Evolutionary conservation across 2,888 invertebrate genomes (phyloP), one percentile per base, ranked within the genome.

Genomic region (Orthonevra nobilis): DNA sequence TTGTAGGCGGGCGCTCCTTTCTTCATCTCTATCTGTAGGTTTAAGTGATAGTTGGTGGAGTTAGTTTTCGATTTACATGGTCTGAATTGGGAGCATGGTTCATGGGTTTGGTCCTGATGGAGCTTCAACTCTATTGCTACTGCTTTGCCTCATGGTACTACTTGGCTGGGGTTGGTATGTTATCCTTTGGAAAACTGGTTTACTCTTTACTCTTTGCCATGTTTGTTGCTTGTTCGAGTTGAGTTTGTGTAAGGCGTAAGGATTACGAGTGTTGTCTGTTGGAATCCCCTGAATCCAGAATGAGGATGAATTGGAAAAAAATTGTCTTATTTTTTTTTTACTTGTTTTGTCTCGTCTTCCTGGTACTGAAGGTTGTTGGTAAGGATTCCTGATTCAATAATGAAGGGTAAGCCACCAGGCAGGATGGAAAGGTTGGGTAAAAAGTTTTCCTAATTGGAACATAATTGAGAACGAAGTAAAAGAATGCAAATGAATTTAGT

Each of bases 331-430:
- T 17, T 15, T 7, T 20, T 42, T 23, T 28, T 5, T 23, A 19
- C 12, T 28, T 44, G 14, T 56, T 20, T 6, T 50, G 26, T 19
- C 40, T 32, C 34, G 34, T 15, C 3, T 23, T 4, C 3, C 14
- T 19, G 28, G 10, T 10, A 38, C 20, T 15, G n/a, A 15, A 60
- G 60, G 72, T 72, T 60, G 64, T 70, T 64, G 63, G n/a, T n/a
- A n/a, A n/a, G 63, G 23, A 69, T 46, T 79, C 52, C 52, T 72
- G 77, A 79, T 79, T 79, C 54, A 79, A 79, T 79, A 72, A 72
- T 72, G 34, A 70, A 72, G 60, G 54, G 23, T 73, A 77, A 72
- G 72, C 77, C 38, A 38, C 14, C 36, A 54, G 61, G 12, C 70
- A 64, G 58, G 48, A 68, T 63, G 56, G 42, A 34, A 46, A 48